Base-by-base conservation (phyloP, 2,797 vertebrate genomes). In the Jordanella pulchra region DNA sequence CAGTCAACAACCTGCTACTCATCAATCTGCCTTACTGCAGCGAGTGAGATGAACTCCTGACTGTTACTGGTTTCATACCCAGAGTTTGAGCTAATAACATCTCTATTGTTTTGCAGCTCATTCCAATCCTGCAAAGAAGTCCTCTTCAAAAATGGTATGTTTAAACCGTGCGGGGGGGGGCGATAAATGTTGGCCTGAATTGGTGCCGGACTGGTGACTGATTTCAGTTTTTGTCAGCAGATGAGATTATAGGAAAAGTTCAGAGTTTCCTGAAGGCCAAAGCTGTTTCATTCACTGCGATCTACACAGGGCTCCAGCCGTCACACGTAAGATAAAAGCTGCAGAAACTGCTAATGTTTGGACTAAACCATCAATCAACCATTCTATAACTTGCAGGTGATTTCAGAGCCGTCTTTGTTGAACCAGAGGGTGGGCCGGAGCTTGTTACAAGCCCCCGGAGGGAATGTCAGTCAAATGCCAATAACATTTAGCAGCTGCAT, bases 291-390 rank as follows among this genome's bases (percentile, higher is more conserved):
- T 97, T 96, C 78, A 96, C 92, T 0, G 96, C 95, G 0, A 86
- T 96, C 14, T 96, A 96, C 87, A 97, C 96, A 0, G 96, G 96
- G 13, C 89, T 94, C 17, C 88, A 89, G 75, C 96, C 97, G 6
- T 97, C 97, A 47, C 85, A 94, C 85, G 97, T 97, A 93, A 28
- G 91, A 82, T 32, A n/a, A n/a, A n/a, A n/a, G n/a, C n/a, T n/a
- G n/a, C n/a, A n/a, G n/a, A n/a, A n/a, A n/a, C n/a, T n/a, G n/a
- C n/a, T n/a, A n/a, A n/a, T n/a, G n/a, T n/a, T n/a, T n/a, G n/a
- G n/a, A n/a, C n/a, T n/a, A n/a, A n/a, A n/a, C n/a, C n/a, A 39
- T 39, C 21, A 21, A 18, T 30, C 13, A 60, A 25, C 27, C 18
- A 54, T 60, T 42, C 3, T 4, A 65, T 32, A 3, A 14, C 73